Evolutionary conservation across 2,113 vertebrate species (phyloP).

Genomic region (Salvelinus alpinus): DNA sequence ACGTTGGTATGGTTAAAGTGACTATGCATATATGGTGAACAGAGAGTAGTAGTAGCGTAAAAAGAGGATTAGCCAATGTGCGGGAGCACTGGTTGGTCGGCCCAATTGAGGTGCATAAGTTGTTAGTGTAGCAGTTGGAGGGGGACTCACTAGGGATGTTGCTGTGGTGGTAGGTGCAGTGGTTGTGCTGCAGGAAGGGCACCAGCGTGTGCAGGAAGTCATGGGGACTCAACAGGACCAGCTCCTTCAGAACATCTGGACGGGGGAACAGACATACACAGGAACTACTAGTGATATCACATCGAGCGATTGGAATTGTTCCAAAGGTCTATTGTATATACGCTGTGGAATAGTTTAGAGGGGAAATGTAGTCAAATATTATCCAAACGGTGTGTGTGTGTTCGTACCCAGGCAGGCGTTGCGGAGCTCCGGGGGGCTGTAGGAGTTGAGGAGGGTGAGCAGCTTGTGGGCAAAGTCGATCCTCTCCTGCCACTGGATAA

Average conservation of each 20-base stretch:
- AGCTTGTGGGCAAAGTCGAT: slow-evolving; percentile 99
- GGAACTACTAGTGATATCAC: neutral
- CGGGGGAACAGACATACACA: slow-evolving; percentile 60
- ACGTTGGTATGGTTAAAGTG: too few relatives aligned
- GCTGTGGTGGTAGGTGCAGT: slow-evolving; percentile 99
- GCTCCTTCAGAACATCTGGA: slow-evolving; percentile 97
- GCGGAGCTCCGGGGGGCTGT: slow-evolving; percentile 94
- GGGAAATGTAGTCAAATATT: too few relatives aligned
- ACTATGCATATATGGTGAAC: too few relatives aligned
- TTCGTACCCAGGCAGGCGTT: slow-evolving; percentile 90
- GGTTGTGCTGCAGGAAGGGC: slow-evolving; percentile 98
- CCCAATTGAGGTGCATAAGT: too few relatives aligned
- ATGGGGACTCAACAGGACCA: slow-evolving; percentile 96
- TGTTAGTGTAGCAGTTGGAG: neutral
- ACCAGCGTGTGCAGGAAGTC: slow-evolving; percentile 99
- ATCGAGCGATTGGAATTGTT: neutral
- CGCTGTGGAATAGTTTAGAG: neutral
- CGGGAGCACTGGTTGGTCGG: too few relatives aligned
- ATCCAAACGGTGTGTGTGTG: neutral
- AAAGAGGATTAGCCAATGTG: too few relatives aligned
- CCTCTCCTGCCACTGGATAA: slow-evolving; percentile 99
- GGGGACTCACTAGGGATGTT: slow-evolving; percentile 92
- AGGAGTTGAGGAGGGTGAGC: slow-evolving; percentile 98
- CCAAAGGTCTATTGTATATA: neutral
- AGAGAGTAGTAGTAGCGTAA: too few relatives aligned